A percentile compares a stretch with the other conserved stretches of the same genome.
Evolutionary conservation across 2,888 invertebrate genomes (phyloP).

Genomic region (Agrochola lota): DNA sequence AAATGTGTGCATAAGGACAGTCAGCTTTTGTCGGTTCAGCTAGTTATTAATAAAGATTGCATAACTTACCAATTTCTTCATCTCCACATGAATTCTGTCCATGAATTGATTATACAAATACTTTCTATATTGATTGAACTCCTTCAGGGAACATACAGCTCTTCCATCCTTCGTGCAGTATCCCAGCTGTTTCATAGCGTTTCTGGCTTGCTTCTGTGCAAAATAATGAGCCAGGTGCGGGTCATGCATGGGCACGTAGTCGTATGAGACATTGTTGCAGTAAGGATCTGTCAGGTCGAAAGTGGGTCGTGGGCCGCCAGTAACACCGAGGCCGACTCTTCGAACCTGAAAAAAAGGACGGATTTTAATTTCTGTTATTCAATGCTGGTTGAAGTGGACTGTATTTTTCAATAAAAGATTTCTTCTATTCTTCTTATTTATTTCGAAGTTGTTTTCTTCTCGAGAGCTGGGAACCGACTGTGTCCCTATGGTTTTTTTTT

Average conservation of each 20-base stretch:
- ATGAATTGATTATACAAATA: conserved; percentile 90
- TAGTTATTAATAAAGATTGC: background rate
- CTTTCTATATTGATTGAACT: conserved; percentile 92
- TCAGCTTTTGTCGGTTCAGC: background rate
- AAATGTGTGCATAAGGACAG: background rate
- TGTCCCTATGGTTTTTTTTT: too few relatives aligned
- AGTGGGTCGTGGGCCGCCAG: conserved; percentile 76
- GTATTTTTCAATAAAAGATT: too few relatives aligned
- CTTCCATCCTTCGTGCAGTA: conserved; percentile 90
- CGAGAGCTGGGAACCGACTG: too few relatives aligned
- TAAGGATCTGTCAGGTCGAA: conserved; percentile 87
- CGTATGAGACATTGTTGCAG: conserved; percentile 86
- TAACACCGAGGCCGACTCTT: conserved; percentile 83
- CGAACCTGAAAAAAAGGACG: conserved; percentile 76
- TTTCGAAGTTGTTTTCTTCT: too few relatives aligned
- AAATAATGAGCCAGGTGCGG: conserved; percentile 90
- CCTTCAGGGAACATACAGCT: conserved; percentile 91
- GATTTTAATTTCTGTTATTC: background rate
- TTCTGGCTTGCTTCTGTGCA: conserved; percentile 80
- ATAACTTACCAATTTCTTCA: conserved; percentile 79
- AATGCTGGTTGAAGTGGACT: too few relatives aligned
- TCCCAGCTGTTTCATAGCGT: conserved; percentile 88
- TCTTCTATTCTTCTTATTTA: too few relatives aligned
- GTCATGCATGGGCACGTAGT: conserved; percentile 91
- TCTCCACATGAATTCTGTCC: conserved; percentile 88